Conservation (phyloP, 2,888 invertebrate species). For the Leptogaster cylindrica region DNA sequence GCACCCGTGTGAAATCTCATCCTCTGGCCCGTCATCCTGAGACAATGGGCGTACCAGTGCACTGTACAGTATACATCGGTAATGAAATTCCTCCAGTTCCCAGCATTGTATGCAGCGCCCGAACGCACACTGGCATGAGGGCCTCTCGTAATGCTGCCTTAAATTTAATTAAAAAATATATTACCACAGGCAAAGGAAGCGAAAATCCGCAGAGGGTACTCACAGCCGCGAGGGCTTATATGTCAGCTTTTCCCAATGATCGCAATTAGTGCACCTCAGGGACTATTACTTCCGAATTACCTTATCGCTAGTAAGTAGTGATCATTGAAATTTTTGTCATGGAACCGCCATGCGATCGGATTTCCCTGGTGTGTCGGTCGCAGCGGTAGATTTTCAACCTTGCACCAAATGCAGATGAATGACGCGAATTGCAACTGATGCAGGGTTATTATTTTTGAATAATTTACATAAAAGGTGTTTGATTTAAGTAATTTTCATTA, state of each 20-base stretch:
- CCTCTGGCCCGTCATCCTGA: neutral
- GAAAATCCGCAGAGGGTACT: neutral
- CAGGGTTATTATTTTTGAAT: no score
- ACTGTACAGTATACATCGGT: neutral
- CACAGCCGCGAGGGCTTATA: neutral
- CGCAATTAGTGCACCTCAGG: no score
- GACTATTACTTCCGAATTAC: neutral
- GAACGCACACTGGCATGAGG: neutral
- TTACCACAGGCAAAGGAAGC: neutral
- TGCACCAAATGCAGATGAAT: slow-evolving; percentile 7
- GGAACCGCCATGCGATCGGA: slow-evolving; percentile 6
- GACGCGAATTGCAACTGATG: no score
- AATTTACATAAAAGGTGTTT: no score
- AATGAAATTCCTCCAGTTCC: neutral
- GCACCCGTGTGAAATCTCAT: slow-evolving; percentile 13
- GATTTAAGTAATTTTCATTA: no score
- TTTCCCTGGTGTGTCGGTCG: neutral
- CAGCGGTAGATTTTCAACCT: slow-evolving; percentile 1
- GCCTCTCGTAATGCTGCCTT: slow-evolving; percentile 1
- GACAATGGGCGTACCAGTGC: slow-evolving; percentile 2
- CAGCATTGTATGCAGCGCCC: slow-evolving; percentile 4
- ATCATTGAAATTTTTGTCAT: neutral
- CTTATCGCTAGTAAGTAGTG: neutral
- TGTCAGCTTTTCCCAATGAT: neutral
- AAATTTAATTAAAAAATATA: slow-evolving; percentile 27